phyloP scores from a whole-genome alignment of 2,888 invertebrate genomes.

The Heteromurus nitidus region DNA sequence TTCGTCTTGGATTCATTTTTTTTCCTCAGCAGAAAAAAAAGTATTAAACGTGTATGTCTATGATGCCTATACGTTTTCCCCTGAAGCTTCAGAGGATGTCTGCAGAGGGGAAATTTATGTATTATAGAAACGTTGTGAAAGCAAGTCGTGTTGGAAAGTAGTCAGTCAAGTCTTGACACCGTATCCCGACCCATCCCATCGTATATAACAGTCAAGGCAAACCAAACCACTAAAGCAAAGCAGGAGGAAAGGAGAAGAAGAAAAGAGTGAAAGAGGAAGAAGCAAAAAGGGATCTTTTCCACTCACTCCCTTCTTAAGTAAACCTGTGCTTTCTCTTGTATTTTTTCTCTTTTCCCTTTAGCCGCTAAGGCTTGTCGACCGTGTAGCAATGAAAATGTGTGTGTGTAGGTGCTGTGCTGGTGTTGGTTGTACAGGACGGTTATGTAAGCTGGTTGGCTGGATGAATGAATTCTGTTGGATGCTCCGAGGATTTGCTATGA shows the following conservation, averaged over 20 bases:
- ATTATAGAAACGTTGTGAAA: not conserved
- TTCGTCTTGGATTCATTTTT: constrained; percentile 4
- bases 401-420: constrained; percentile 7
- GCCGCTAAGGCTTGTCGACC: not conserved
- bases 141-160: constrained; percentile 45
- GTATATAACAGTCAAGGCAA: too few species aligned
- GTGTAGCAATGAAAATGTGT: not conserved
- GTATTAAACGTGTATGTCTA: not conserved
- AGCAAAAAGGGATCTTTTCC: not conserved
- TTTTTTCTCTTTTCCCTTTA: not conserved
- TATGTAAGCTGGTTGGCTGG: constrained; percentile 14
- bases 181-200: too few species aligned
- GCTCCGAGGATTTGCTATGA: constrained; percentile 69
- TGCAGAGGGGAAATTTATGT: not conserved
- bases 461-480: constrained; percentile 44
- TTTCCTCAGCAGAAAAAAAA: not conserved
- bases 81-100: not conserved
- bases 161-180: constrained; percentile 40
- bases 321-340: constrained; percentile 20
- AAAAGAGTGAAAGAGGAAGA: not conserved
- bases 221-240: constrained; percentile 27
- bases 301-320: constrained; percentile 9
- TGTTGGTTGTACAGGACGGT: too few species aligned
- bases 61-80: not conserved
- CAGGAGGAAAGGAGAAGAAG: constrained; percentile 24